Evolutionary conservation across 2,113 vertebrate genomes (phyloP), one percentile per base, ranked within the genome.

Genomic region (Sphaerodactylus townsendi): DNA sequence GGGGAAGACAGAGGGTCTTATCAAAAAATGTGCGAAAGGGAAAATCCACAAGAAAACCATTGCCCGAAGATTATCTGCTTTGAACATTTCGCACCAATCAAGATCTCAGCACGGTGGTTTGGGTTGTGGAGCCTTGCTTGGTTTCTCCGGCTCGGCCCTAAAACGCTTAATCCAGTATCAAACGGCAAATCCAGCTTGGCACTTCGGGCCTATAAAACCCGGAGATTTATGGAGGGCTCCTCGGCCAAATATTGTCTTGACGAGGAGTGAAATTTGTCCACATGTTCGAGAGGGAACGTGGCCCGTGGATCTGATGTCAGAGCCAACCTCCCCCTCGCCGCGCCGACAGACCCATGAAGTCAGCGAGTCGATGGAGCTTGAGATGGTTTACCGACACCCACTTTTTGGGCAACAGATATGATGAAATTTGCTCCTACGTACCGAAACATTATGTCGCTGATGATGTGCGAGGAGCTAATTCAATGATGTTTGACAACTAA

Each of bases 141-240:
- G 77, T 89, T 95, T 94, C 86, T 89, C 82, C 62, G 74, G 62
- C 82, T 86, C 73, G 86, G 73, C 87, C 92, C 65, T 84, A n/a
- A 82, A 85, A 89, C 93, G 77, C 90, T 87, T 90, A 78, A 33
- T 74, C 84, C 86, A 88, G 28, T 81, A 56, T 91, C 85, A 86
- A 30, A 90, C 73, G 62, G 41, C 79, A 83, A 86, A 82, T 62
- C 85, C 80, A 68, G 77, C 77, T 93, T 93, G 91, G 93, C 92
- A 90, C 35, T n/a, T n/a, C 35, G 37, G 23, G 79, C 91, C 84
- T 90, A n/a, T 70, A 86, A 23, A 68, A 85, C 33, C 1, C 56
- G 86, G 79, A 81, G n/a, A n/a, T n/a, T n/a, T n/a, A n/a, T n/a
- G n/a, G n/a, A n/a, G n/a, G n/a, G n/a, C n/a, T n/a, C 75, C 89